phyloP scores from a whole-genome alignment of 2,113 vertebrate species.

The Cricetomys ansorgei region DNA sequence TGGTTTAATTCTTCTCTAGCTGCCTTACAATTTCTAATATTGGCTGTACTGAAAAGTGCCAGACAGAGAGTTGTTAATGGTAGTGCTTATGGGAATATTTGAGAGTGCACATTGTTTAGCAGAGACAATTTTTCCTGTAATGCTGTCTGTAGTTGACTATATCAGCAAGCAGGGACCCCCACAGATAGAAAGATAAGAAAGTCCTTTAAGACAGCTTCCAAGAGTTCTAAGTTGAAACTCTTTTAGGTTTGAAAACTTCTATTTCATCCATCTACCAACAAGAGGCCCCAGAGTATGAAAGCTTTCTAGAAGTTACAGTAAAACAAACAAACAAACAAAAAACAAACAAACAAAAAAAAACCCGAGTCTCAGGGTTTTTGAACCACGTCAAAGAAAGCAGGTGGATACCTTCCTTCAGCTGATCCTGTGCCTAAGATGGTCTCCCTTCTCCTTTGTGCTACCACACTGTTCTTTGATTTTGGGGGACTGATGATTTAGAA shows the following conservation, averaged over 20 bases:
- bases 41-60: neutral
- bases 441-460: neutral
- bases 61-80: neutral
- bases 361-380: neutral
- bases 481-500: neutral
- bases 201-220: neutral
- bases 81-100: neutral
- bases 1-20: neutral
- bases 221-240: neutral
- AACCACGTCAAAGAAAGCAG: neutral
- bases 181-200: neutral
- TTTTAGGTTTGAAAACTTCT: neutral
- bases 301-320: neutral
- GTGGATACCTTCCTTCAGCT: neutral
- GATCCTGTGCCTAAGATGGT: neutral
- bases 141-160: neutral
- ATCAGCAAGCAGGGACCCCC: neutral
- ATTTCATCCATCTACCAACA: neutral
- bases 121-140: neutral
- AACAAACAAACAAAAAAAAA: neutral
- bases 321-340: too few species aligned
- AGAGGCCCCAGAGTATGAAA: neutral
- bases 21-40: neutral
- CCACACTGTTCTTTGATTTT: neutral
- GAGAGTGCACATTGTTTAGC: neutral